These are phyloP conservation scores for Eupithecia dodoneata DNA, from an alignment of 2,888 invertebrate species.

Conservation along the genomic window DNA sequence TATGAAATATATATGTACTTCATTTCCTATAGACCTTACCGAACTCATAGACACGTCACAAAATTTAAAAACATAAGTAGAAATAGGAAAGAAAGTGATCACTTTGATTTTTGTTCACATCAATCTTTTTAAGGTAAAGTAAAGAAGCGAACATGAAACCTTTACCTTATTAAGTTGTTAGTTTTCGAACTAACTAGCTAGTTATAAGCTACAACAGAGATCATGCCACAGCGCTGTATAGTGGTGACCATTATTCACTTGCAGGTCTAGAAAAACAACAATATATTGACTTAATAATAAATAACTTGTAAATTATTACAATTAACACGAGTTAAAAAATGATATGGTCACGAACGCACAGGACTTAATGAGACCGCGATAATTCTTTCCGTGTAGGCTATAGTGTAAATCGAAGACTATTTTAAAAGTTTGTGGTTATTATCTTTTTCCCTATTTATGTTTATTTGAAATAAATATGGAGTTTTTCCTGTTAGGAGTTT, in stretches of 20 bases:
- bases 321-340: background rate
- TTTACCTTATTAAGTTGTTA: too few relatives aligned
- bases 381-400: background rate
- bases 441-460: constrained; percentile 1
- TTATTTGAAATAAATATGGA: background rate
- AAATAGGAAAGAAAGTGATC: too few relatives aligned
- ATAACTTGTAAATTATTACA: background rate
- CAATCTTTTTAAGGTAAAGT: too few relatives aligned
- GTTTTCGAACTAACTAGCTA: too few relatives aligned
- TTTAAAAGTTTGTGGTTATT: background rate
- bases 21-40: too few relatives aligned
- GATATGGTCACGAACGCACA: background rate
- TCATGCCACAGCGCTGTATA: background rate
- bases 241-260: background rate
- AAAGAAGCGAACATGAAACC: too few relatives aligned
- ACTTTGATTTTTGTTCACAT: too few relatives aligned
- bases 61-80: too few relatives aligned
- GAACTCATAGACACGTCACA: too few relatives aligned
- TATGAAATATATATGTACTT: too few relatives aligned
- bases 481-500: background rate
- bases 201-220: background rate
- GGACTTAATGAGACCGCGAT: background rate
- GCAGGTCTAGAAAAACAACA: background rate
- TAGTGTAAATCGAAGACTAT: background rate
- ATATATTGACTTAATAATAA: background rate